phyloP scores from a whole-genome alignment of 2,113 vertebrate species.

The Cynoglossus semilaevis region DNA sequence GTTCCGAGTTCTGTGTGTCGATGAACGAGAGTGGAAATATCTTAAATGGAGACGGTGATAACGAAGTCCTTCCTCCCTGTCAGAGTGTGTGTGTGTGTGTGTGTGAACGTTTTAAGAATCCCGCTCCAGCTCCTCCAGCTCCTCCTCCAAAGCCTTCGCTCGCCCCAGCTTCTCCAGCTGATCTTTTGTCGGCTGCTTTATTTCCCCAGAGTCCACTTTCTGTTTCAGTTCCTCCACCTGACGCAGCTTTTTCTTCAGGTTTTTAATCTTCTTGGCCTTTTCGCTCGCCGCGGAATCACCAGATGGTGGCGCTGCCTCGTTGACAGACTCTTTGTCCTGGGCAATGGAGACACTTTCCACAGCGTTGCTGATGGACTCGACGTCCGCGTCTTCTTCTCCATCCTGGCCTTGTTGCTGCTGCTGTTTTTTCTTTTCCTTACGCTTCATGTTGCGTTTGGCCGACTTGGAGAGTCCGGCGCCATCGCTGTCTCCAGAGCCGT shows the following conservation, averaged over 20 bases:
- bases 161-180: constrained; percentile 89
- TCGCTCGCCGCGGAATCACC: constrained; percentile 62
- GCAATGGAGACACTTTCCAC: constrained; percentile 75
- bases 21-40: constrained; percentile 36
- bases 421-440: constrained; percentile 91
- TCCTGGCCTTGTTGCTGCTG: constrained; percentile 65
- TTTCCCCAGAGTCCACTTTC: constrained; percentile 85
- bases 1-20: constrained; percentile 12
- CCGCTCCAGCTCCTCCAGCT: constrained; percentile 81
- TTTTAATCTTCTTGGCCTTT: constrained; percentile 87
- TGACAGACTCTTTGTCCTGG: constrained; percentile 15
- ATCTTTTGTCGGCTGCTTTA: constrained; percentile 84
- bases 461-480: constrained; percentile 82
- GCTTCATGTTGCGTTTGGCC: constrained; percentile 91
- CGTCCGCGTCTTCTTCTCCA: constrained; percentile 40
- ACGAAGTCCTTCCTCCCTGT: constrained; percentile 21
- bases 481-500: constrained; percentile 55
- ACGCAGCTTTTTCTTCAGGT: constrained; percentile 89
- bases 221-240: constrained; percentile 90
- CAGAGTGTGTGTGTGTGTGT: constrained; percentile 33
- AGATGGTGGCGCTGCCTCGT: constrained; percentile 7
- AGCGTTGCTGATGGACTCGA: constrained; percentile 71
- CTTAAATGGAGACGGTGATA: constrained; percentile 36
- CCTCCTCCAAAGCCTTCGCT: constrained; percentile 76
- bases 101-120: constrained; percentile 73